Evolutionary conservation across 2,113 vertebrate genomes (phyloP).

Genomic region (Myanophis thanlyinensis): DNA sequence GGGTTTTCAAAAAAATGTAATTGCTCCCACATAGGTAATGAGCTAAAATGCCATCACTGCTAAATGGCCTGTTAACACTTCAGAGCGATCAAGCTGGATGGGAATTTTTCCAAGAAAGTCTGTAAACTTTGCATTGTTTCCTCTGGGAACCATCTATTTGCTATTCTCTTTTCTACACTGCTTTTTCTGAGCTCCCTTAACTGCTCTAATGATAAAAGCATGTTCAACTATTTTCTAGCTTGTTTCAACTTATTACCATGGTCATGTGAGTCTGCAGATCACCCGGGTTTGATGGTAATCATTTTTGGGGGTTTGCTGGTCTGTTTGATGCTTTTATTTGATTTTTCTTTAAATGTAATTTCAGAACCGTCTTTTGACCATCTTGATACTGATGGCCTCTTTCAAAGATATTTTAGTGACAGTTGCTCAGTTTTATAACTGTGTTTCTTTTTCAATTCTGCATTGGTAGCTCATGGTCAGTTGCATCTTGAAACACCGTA

Average conservation of each 20-base stretch:
- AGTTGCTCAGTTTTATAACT: not conserved
- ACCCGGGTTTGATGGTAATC: not conserved
- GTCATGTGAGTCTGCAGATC: conserved; percentile 22
- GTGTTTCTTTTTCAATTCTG: not conserved
- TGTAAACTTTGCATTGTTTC: not conserved
- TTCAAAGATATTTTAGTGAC: not conserved
- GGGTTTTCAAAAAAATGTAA: not conserved
- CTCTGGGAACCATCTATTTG: conserved; percentile 29
- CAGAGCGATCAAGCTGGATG: conserved; percentile 18
- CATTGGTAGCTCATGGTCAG: not conserved
- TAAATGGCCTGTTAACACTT: conserved; percentile 9
- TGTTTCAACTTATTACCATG: not conserved
- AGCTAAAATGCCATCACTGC: conserved; percentile 5
- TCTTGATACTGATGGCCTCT: not conserved
- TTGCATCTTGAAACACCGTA: not conserved
- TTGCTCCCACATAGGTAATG: conserved; percentile 19
- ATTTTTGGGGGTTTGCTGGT: not conserved
- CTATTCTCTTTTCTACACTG: conserved; percentile 23
- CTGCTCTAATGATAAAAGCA: conserved; percentile 41
- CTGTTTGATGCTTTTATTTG: not conserved
- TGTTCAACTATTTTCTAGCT: conserved; percentile 19
- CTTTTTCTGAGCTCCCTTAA: not conserved
- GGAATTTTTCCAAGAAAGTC: conserved; percentile 42
- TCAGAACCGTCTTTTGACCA: not conserved
- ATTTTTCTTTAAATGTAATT: not conserved